These are phyloP conservation scores for Nebria ingens DNA, from an alignment of 1,140 invertebrate genomes.

Conservation along the genomic window DNA sequence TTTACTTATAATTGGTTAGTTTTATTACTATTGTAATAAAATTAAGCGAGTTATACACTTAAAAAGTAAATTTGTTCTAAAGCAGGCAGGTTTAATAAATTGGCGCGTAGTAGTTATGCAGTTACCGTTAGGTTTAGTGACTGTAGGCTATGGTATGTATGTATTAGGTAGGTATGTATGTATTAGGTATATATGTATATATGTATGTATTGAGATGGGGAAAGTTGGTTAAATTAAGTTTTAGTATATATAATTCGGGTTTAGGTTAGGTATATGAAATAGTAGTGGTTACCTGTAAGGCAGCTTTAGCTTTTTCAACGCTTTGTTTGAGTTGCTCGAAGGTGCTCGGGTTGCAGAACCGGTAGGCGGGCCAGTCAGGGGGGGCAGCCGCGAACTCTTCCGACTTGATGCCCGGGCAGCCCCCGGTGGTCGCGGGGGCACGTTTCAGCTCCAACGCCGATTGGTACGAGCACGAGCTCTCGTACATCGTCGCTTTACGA, in stretches of 20 bases:
- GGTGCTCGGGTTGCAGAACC: conserved; percentile 62
- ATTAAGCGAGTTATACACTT: too few species aligned
- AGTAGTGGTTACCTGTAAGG: conserved; percentile 45
- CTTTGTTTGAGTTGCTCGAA: conserved; percentile 82
- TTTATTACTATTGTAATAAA: too few species aligned
- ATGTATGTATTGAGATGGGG: too few species aligned
- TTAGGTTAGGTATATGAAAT: too few species aligned
- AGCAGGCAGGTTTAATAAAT: too few species aligned
- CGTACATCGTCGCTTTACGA: conserved; percentile 67
- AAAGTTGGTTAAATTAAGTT: too few species aligned
- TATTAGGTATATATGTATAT: not conserved
- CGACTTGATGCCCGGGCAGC: conserved; percentile 38
- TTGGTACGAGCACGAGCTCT: conserved; percentile 81
- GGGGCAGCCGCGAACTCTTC: conserved; percentile 46
- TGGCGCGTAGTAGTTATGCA: too few species aligned
- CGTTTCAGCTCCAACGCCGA: conserved; percentile 72
- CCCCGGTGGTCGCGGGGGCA: conserved; percentile 24
- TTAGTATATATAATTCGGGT: too few species aligned
- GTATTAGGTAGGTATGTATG: not conserved
- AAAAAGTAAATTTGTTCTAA: too few species aligned
- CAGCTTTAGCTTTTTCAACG: conserved; percentile 79
- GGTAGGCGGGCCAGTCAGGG: conserved; percentile 60
- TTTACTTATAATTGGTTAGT: too few species aligned
- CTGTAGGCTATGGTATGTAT: too few species aligned
- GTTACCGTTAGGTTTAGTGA: too few species aligned